Percentiles rank a stretch among this genome's conserved stretches.
Conservation (phyloP, 2,797 vertebrate genomes). For the Hypotaenidia philippensis region DNA sequence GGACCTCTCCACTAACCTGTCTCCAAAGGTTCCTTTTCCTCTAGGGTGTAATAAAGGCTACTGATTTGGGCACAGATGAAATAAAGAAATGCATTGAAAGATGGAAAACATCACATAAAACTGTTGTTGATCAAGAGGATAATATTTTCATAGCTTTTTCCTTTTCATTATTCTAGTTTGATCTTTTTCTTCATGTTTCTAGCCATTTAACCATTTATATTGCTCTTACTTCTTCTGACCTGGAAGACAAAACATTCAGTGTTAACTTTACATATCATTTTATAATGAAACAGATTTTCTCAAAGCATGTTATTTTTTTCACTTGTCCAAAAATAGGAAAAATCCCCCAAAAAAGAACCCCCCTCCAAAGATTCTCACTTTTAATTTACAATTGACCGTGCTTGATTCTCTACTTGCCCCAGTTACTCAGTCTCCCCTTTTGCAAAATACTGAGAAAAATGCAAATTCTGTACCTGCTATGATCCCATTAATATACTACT, state of each 20-base stretch:
- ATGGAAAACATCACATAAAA: neutral
- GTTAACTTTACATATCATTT: neutral
- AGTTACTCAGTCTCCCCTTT: neutral
- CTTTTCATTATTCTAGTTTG: neutral
- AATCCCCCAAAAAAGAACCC: fast-evolving
- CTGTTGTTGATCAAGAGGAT: neutral
- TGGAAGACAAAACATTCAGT: neutral
- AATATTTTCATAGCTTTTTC: neutral
- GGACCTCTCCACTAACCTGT: neutral
- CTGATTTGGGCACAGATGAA: neutral
- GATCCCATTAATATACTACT: neutral
- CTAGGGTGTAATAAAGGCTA: neutral
- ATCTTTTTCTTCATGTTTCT: neutral
- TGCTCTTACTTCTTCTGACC: neutral
- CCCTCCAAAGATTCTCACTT: neutral
- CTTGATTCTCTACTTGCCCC: neutral
- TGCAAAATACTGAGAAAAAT: neutral
- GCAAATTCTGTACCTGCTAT: neutral
- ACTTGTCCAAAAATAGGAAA: neutral
- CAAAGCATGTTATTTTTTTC: neutral
- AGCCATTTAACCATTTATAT: neutral
- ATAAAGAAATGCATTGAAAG: neutral
- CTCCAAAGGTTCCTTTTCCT: neutral
- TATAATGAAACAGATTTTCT: neutral
- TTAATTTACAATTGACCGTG: neutral